Evolutionary conservation across 2,888 invertebrate species (phyloP), one percentile per base, ranked within the genome.

Genomic region (Cartodere bifasciata): DNA sequence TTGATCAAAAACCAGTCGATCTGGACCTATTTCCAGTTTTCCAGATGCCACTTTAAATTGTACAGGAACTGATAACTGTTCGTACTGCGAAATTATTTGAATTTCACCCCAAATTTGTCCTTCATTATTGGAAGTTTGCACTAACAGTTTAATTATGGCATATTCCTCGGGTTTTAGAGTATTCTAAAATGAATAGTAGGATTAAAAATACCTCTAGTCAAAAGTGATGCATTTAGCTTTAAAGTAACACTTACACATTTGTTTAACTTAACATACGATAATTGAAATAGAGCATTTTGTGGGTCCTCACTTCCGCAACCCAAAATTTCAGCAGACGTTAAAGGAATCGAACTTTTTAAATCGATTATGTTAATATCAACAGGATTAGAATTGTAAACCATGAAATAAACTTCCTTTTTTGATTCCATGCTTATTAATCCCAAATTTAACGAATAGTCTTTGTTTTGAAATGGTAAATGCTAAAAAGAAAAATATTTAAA

Each of bases 1-100:
- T 54, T 80, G 74, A 40, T 75, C 72, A 53, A 86, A 80, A 28
- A 75, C 64, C 16, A 86, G 60, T 47, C 70, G 65, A 46, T 73
- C 72, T 35, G 76, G 75, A 38, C 72, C 70, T 31, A 78, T 68
- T 56, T 75, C 68, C 37, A 86, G 62, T 48, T 72, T 72, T 16
- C 85, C 86, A 44, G 75, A 69, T 1, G 81, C 76, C n/a, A 82
- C 76, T 46, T 72, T 67, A 55, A 84, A 77, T 41, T 70, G 70
- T 32, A 86, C 71, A n/a, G 79, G 75, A 34, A 82, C 67, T 30
- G 70, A 70, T 29, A 83, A 65, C 42, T 68, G 63, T 50, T 81
- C 78, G 46, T 69, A 75, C 27, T 72, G 68, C 1, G 85, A 85
- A 52, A 71, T 69, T n/a, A 86, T 68, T 46, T 73, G 72, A 6